These are phyloP conservation scores for Chascanopsetta lugubris DNA, from an alignment of 2,113 vertebrate genomes.

Conservation along the genomic window DNA sequence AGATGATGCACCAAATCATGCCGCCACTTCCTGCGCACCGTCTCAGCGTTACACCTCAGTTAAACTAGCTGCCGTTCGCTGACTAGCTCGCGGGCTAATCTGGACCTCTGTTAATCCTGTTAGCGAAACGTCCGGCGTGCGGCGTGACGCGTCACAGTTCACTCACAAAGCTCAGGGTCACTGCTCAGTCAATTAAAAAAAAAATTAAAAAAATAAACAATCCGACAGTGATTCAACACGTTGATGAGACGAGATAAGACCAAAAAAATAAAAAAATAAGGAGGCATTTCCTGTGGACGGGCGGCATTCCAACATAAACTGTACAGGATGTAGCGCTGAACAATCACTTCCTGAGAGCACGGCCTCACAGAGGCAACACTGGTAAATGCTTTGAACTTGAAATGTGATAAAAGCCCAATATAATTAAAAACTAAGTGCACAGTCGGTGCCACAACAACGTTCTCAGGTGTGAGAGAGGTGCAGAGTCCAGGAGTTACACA, in stretches of 20 bases:
- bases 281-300: slow-evolving; percentile 39
- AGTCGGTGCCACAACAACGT: too few relatives aligned
- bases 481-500: too few relatives aligned
- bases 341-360: slow-evolving; percentile 42
- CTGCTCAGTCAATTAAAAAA: neutral
- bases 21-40: slow-evolving; percentile 2
- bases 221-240: neutral
- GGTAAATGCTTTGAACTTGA: too few relatives aligned
- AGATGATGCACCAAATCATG: too few relatives aligned
- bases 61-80: slow-evolving; percentile 27
- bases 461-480: too few relatives aligned
- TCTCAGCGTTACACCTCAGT: slow-evolving; percentile 4
- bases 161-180: slow-evolving; percentile 19
- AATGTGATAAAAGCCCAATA: too few relatives aligned
- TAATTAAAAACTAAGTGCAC: too few relatives aligned
- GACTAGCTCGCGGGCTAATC: slow-evolving; percentile 58
- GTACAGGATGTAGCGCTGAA: slow-evolving; percentile 33
- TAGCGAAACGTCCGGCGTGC: slow-evolving; percentile 47
- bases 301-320: slow-evolving; percentile 41
- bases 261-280: slow-evolving; percentile 17
- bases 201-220: slow-evolving; percentile 5
- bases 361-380: slow-evolving; percentile 5
- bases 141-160: slow-evolving; percentile 24
- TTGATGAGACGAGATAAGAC: neutral
- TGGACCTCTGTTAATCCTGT: slow-evolving; percentile 61